phyloP scores from a whole-genome alignment of 2,797 vertebrate species.

The Sphenopsis melanotis region DNA sequence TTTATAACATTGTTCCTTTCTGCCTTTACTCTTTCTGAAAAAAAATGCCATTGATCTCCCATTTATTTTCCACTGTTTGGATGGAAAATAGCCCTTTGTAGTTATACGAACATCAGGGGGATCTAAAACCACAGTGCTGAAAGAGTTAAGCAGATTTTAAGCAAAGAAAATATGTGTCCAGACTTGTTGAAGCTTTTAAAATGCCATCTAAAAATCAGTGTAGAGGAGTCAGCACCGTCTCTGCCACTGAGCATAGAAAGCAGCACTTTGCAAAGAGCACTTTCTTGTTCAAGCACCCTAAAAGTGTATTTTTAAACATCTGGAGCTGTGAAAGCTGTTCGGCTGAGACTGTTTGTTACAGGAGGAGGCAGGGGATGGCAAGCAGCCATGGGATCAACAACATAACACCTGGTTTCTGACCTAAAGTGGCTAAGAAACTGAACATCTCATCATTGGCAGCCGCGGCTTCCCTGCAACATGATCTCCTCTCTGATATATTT shows the following conservation, averaged over 20 bases:
- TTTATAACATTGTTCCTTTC: background rate
- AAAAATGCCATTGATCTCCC: background rate
- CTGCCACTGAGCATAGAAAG: background rate
- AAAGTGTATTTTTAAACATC: constrained; percentile 54
- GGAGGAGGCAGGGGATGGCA: background rate
- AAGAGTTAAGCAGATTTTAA: constrained; percentile 21
- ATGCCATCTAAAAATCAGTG: constrained; percentile 11
- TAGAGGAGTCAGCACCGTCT: background rate
- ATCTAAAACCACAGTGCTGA: background rate
- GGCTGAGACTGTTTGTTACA: background rate
- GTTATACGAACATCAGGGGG: background rate
- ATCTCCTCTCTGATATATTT: constrained; percentile 56
- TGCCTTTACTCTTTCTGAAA: background rate
- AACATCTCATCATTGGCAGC: constrained; percentile 28
- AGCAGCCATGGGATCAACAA: background rate
- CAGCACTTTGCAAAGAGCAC: constrained; percentile 1
- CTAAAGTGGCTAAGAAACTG: constrained; percentile 41
- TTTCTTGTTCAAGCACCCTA: constrained; percentile 18
- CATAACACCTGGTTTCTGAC: constrained; percentile 47
- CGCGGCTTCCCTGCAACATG: constrained; percentile 37
- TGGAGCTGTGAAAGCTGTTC: background rate
- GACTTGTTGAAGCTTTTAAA: constrained; percentile 1
- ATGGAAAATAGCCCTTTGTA: no score
- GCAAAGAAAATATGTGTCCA: background rate
- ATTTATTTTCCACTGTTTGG: background rate